Evolutionary conservation across 2,113 vertebrate genomes (phyloP), one percentile per base, ranked within the genome.

Genomic region (Gopherus flavomarginatus): DNA sequence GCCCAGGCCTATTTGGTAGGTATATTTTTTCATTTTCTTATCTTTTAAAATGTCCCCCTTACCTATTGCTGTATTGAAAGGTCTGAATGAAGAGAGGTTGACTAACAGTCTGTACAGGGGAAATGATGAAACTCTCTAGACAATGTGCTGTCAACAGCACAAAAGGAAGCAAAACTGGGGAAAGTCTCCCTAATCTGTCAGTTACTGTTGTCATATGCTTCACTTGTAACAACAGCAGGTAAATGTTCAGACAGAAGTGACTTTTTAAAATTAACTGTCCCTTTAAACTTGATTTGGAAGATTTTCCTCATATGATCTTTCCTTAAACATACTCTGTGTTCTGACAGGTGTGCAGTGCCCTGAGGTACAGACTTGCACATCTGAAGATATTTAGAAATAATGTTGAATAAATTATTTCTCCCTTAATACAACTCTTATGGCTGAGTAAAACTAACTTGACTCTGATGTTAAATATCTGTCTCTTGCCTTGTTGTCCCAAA

Each of bases 401-500:
- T 35, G n/a, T 72, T 38, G 65, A 72, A 72, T 72, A 72, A 38
- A 38, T 24, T 78, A 78, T 44, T 44, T 47, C 22, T 77, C 47
- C 42, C 42, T 47, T 27, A 95, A 93, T 85, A 65, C 79, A 95
- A 49, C 81, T 90, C 21, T 79, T 92, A n/a, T 72, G 81, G 95
- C 69, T 47, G 14, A 92, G 65, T 4, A 5, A 3, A 72, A 29
- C 56, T 93, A 57, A 54, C 83, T 90, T 92, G 93, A 92, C 42
- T 95, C 81, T 90, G 62, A 62, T 89, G 83, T 88, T 75, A 91
- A 78, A 54, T 87, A 93, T 42, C 13, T 87, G 11, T 4, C 35
- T 91, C 78, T 93, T 78, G 52, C 89, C 80, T 86, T 88, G 62
- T 93, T 87, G 69, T 91, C 77, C 88, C 72, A 38, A 80, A 19